phyloP scores from a whole-genome alignment of 37 sponge, comb jelly and placozoan species.

The Oopsacas minuta region DNA sequence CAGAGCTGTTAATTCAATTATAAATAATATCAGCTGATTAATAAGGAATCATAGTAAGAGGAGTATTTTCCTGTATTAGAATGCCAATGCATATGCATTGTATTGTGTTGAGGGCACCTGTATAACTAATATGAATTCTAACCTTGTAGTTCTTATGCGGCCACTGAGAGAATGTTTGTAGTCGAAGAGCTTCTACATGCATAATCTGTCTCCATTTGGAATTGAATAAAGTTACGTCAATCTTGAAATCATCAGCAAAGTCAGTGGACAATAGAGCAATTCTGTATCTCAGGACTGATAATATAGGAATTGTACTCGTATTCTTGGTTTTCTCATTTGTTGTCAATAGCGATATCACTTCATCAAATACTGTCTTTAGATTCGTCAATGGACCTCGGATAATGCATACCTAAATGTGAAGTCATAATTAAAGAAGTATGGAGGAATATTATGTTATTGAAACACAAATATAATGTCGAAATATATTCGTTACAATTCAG shows the following conservation, averaged over 20 bases:
- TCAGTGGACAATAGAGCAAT: neutral
- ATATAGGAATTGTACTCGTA: neutral
- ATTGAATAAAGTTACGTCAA: neutral
- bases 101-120: too few species aligned
- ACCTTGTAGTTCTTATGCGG: slow-evolving; percentile 59
- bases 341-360: neutral
- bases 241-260: neutral
- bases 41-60: too few species aligned
- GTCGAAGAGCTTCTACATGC: slow-evolving; percentile 44
- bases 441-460: too few species aligned
- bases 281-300: neutral
- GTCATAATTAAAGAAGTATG: too few species aligned
- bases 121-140: too few species aligned
- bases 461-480: too few species aligned
- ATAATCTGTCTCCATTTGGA: slow-evolving; percentile 24
- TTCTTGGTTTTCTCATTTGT: neutral
- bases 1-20: too few species aligned
- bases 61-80: too few species aligned
- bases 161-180: slow-evolving; percentile 43
- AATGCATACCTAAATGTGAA: neutral
- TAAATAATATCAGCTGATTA: too few species aligned
- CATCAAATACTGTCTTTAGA: neutral
- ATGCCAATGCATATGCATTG: too few species aligned
- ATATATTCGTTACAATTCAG: too few species aligned
- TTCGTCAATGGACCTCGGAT: neutral